These are phyloP conservation scores for Carpatolechia fugitivella DNA, from an alignment of 2,888 invertebrate genomes.

Conservation along the genomic window DNA sequence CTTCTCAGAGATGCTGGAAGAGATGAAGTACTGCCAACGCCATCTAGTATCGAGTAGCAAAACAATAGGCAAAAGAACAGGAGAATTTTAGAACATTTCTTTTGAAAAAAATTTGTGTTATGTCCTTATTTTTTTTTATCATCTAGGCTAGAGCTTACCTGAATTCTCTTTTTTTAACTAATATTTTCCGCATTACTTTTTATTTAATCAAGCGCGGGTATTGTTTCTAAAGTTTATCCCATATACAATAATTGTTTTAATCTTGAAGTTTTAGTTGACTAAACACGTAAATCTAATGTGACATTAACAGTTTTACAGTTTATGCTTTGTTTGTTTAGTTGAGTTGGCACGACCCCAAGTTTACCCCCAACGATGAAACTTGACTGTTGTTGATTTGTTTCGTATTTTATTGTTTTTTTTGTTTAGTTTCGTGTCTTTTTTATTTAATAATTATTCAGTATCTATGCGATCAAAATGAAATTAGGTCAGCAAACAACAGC, in stretches of 20 bases:
- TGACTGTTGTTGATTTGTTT: neutral
- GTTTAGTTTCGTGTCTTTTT: too few species aligned
- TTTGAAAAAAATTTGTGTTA: too few species aligned
- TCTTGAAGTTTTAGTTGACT: neutral
- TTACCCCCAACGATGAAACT: neutral
- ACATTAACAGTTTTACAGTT: conserved; percentile 12
- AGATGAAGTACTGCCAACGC: too few species aligned
- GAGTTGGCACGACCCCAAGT: neutral
- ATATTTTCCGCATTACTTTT: too few species aligned
- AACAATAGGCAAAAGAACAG: too few species aligned
- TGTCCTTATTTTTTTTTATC: too few species aligned
- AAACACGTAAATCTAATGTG: conserved; percentile 10
- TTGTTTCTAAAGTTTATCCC: neutral
- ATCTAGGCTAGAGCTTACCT: too few species aligned
- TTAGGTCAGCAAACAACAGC: too few species aligned
- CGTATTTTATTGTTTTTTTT: neutral
- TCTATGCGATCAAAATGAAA: too few species aligned
- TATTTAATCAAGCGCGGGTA: neutral
- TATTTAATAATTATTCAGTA: too few species aligned
- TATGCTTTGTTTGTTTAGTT: conserved; percentile 2
- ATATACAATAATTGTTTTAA: neutral
- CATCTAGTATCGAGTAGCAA: neutral
- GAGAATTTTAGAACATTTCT: too few species aligned
- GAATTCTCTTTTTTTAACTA: too few species aligned
- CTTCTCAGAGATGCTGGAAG: neutral